phyloP scores from a whole-genome alignment of 2,888 invertebrate genomes.

The Alloplasta piceator region DNA sequence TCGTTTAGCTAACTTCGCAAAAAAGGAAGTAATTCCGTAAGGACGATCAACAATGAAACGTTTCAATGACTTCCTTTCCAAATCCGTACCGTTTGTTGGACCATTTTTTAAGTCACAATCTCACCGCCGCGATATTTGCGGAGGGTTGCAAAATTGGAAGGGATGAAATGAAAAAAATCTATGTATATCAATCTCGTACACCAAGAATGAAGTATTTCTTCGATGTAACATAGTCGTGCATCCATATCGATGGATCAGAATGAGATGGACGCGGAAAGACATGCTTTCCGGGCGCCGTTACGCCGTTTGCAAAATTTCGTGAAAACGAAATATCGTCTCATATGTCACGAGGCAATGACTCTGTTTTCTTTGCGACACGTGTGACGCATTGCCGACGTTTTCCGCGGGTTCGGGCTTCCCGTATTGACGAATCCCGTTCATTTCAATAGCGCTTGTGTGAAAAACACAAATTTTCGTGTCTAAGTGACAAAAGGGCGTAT shows the following conservation, averaged over 20 bases:
- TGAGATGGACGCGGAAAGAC: too few relatives aligned
- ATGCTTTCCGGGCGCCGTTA: too few relatives aligned
- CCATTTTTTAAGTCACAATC: slow-evolving; percentile 41
- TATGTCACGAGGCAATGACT: slow-evolving; percentile 80
- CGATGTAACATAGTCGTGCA: slow-evolving; percentile 19
- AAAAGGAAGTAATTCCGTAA: too few relatives aligned
- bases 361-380: slow-evolving; percentile 80
- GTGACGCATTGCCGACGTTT: slow-evolving; percentile 72
- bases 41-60: too few relatives aligned
- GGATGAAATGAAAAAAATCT: slow-evolving; percentile 13
- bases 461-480: too few relatives aligned
- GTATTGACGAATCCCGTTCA: too few relatives aligned
- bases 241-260: too few relatives aligned
- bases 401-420: slow-evolving; percentile 11
- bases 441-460: too few relatives aligned
- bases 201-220: slow-evolving; percentile 42
- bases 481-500: too few relatives aligned
- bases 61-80: too few relatives aligned
- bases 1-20: too few relatives aligned
- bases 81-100: slow-evolving; percentile 24
- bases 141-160: neutral
- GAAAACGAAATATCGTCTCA: slow-evolving; percentile 77
- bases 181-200: neutral
- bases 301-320: neutral
- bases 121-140: slow-evolving; percentile 26